Evolutionary conservation across 1,140 invertebrate genomes (phyloP), one percentile per base, ranked within the genome.

Genomic region (Scaptomyza montana): DNA sequence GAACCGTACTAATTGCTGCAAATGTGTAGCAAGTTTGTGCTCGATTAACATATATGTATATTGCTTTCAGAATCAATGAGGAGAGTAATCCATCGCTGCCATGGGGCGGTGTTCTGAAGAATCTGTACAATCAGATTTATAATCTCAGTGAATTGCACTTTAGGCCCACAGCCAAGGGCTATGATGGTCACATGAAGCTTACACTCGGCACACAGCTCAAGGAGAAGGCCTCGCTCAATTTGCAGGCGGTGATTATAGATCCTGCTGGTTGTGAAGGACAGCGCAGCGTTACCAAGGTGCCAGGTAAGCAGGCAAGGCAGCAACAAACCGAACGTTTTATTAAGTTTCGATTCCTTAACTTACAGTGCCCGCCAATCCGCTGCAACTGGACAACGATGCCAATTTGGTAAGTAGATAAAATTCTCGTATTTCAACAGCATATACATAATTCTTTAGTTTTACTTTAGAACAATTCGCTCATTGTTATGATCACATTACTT

Each of bases 51-150:
- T 25, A 25, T 25, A 25, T 25, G 2, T 25, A 1, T 25, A 3
- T 55, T 47, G 5, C 28, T 2, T 47, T n/a, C 30, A 91, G 90
- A 62, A 78, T 91, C 16, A 91, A 84, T 16, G 84, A 91, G 63
- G 84, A 91, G 53, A 78, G 69, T 0, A 91, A 91, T 66, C 90
- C 90, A 1, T 90, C 80, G 10, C 68, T 91, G 5, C 77, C 86
- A 1, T 91, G 90, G 90, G 90, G 90, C 0, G 90, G 90, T 2
- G 77, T 79, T 3, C 41, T 86, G 0, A 79, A 81, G 54, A 77
- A 80, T 46, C 55, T 91, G 0, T 39, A 76, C n/a, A 89, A 80
- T 39, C 65, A 70, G 8, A 49, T 64, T 0, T 80, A 80, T 45
- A 81, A 76, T 45, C 47, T 86, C 6, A 78, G 64, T n/a, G 82